Percentiles rank a stretch among this genome's conserved stretches.
Evolutionary conservation across 2,888 invertebrate species (phyloP).

Genomic region (Scaptomyza parva): DNA sequence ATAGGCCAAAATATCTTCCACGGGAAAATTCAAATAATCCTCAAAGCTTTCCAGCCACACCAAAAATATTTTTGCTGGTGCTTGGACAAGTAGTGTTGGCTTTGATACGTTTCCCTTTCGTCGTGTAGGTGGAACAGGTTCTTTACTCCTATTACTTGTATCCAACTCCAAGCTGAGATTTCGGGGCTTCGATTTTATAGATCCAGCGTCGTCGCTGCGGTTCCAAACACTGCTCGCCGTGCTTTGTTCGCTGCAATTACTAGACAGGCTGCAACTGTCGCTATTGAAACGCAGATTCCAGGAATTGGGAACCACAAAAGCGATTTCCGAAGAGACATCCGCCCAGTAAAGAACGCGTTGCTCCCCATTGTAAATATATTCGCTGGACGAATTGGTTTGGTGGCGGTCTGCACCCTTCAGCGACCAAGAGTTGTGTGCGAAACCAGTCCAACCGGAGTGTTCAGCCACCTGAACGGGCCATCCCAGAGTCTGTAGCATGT

Average conservation of each 20-base stretch:
- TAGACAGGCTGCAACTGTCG: constrained; percentile 60
- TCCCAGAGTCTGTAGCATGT: constrained; percentile 91
- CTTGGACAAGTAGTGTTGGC: constrained; percentile 86
- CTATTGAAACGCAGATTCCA: constrained; percentile 85
- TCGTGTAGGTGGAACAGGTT: constrained; percentile 87
- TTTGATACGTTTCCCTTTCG: constrained; percentile 86
- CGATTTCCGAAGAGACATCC: constrained; percentile 96
- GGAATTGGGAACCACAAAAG: constrained; percentile 94
- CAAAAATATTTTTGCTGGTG: constrained; percentile 92
- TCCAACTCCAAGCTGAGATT: constrained; percentile 89
- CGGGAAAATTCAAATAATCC: constrained; percentile 94
- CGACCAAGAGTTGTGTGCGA: constrained; percentile 94
- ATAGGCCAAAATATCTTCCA: constrained; percentile 91
- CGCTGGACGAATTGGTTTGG: constrained; percentile 74
- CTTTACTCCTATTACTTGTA: constrained; percentile 84
- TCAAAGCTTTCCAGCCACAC: constrained; percentile 99
- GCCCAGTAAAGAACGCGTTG: constrained; percentile 97
- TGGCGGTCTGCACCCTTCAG: constrained; percentile 85
- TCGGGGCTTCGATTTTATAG: constrained; percentile 85
- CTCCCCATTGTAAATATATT: constrained; percentile 92
- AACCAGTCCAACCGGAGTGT: constrained; percentile 98
- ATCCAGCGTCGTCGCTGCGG: constrained; percentile 60
- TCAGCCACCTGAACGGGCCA: constrained; percentile 93
- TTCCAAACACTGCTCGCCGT: constrained; percentile 74
- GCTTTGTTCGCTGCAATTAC: constrained; percentile 80